A percentile compares a stretch with the other conserved stretches of the same genome.
Evolutionary conservation across 1,140 invertebrate species (phyloP).

Genomic region (Aphis gossypii): DNA sequence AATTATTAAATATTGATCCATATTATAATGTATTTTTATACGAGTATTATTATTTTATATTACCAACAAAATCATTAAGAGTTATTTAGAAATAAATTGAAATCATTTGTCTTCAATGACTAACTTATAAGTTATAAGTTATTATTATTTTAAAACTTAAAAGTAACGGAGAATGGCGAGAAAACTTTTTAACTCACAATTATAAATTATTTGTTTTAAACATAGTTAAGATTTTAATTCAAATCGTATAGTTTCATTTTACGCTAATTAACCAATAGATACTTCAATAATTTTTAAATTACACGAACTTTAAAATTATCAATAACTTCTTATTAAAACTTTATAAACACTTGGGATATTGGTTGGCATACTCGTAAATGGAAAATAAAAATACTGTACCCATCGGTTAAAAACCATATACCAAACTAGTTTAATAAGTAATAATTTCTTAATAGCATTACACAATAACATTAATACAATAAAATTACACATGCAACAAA

Average conservation of each 20-base stretch:
- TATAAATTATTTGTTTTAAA: conserved; percentile 1
- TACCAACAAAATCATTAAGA: background rate
- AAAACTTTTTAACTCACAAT: background rate
- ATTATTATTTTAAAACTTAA: conserved; percentile 21
- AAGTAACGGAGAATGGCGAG: background rate
- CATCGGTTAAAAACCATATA: no score
- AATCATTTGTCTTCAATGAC: background rate
- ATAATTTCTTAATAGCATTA: background rate
- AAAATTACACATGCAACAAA: background rate
- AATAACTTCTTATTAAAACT: background rate
- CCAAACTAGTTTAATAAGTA: background rate
- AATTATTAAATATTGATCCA: background rate
- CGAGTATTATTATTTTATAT: background rate
- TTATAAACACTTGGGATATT: background rate
- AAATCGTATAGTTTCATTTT: background rate
- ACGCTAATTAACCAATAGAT: background rate
- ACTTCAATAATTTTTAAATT: background rate
- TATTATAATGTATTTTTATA: background rate
- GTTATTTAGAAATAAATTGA: background rate
- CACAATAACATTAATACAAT: background rate
- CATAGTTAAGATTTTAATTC: background rate
- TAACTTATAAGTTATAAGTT: background rate
- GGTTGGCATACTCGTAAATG: background rate
- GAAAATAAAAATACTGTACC: background rate
- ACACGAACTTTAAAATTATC: background rate